phyloP scores from a whole-genome alignment of 2,113 vertebrate genomes.

The Anguilla rostrata region DNA sequence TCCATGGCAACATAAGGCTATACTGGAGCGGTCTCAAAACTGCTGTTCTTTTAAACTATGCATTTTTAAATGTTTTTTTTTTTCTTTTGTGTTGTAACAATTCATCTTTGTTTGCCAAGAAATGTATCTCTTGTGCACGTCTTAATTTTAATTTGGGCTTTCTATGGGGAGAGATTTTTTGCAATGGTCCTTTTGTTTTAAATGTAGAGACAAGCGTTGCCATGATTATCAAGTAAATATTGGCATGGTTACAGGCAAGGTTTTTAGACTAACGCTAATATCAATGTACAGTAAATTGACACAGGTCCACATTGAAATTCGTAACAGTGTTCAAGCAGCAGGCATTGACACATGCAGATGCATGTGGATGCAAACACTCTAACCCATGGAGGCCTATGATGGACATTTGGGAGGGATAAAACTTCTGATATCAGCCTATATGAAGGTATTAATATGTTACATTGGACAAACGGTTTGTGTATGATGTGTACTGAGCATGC shows the following conservation, averaged over 20 bases:
- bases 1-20: neutral
- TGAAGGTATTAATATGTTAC: neutral
- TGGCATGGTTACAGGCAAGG: neutral
- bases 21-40: constrained; percentile 53
- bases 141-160: constrained; percentile 20
- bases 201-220: neutral
- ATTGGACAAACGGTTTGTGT: neutral
- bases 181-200: neutral
- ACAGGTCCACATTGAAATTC: neutral
- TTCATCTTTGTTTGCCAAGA: constrained; percentile 26
- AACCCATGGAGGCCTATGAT: neutral
- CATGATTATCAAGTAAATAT: neutral
- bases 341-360: neutral
- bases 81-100: constrained; percentile 14
- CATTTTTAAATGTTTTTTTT: constrained; percentile 1
- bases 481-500: neutral
- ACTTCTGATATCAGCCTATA: neutral
- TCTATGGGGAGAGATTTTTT: neutral
- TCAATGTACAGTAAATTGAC: neutral
- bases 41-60: constrained; percentile 59
- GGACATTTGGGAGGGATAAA: neutral
- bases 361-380: neutral
- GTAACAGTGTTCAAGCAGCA: neutral
- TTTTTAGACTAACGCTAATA: neutral
- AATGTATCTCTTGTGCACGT: constrained; percentile 27